Evolutionary conservation across 2,113 vertebrate species (phyloP), one percentile per base, ranked within the genome.

Genomic region (Salvelinus namaycush): DNA sequence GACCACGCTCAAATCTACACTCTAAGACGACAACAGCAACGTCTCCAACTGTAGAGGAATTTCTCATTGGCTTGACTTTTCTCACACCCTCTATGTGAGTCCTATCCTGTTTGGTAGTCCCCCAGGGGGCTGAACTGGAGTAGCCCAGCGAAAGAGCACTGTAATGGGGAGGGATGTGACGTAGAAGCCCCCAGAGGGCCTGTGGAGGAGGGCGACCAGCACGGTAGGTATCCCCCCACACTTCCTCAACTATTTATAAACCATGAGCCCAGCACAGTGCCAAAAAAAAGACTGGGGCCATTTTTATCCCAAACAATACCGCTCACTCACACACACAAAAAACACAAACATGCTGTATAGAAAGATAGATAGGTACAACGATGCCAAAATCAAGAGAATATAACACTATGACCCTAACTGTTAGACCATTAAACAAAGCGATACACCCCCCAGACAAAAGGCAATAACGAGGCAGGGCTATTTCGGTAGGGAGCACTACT

Each of bases 211-310:
- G 83, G 82, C 83, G 84, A 84, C 88, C 84, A 86, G 81, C 51
- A 87, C 80, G 85, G 82, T 91, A 94, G 93, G 93, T 93, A 93
- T 92, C 90, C 89, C 89, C 90, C 91, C 88, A 75, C 88, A 89
- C 87, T 93, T 92, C 91, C 93, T 91, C 67, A 1, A 84, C 91
- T 94, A 94, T 94, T 94, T 92, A 89, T 94, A 93, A 84, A 83
- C 76, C 68, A 70, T 22, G 80, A 91, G 89, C 85, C 87, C 74
- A 49, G 86, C 72, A 49, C 68, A 51, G 18, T 87, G 87, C 91
- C 92, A 91, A 92, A 94, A 94, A 94, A 93, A 94, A 92, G 83
- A 90, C 86, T 27, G 83, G 77, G 86, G 87, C 87, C 91, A 91
- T 91, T 93, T 92, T 89, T 91, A 92, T 82, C 89, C 85, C 73